Evolutionary conservation across 2,797 vertebrate genomes (phyloP).

Genomic region (Lophotriccus pileatus): DNA sequence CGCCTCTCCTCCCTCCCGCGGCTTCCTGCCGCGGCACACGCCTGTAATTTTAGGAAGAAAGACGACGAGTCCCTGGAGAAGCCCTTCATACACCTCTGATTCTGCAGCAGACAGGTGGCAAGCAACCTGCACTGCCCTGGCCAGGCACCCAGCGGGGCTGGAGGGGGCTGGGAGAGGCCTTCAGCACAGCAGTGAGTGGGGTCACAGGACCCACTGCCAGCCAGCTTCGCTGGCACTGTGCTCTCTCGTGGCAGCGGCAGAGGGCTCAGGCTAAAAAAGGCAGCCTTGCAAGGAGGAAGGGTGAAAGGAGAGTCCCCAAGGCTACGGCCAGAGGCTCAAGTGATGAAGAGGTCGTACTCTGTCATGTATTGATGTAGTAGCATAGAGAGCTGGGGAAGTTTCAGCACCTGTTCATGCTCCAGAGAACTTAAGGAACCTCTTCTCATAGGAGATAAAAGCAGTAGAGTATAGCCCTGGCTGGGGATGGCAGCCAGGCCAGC

Average conservation of each 20-base stretch:
- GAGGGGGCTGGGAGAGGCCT: not conserved
- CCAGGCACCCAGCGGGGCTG: rapidly evolving
- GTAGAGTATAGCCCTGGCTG: not conserved
- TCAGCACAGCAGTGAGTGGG: rapidly evolving
- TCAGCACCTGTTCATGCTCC: not conserved
- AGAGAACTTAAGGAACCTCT: not conserved
- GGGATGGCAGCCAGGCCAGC: not conserved
- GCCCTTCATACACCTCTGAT: not conserved
- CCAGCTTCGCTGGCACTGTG: not conserved
- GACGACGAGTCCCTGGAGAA: not conserved
- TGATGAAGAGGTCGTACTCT: not conserved
- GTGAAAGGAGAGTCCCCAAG: not conserved
- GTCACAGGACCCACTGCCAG: not conserved
- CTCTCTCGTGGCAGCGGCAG: not conserved
- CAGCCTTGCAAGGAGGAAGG: not conserved
- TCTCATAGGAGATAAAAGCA: not conserved
- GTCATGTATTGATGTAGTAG: not conserved
- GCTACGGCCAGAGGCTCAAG: not conserved
- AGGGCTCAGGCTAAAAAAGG: not conserved
- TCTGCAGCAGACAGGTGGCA: not conserved
- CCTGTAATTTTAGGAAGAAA: not conserved
- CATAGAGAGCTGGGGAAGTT: not conserved
- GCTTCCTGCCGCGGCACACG: rapidly evolving
- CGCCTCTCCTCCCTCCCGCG: rapidly evolving
- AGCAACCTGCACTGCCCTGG: rapidly evolving